These are phyloP conservation scores for Apodemus speciosus DNA, from an alignment of 2,113 vertebrate species.

Conservation along the genomic window DNA sequence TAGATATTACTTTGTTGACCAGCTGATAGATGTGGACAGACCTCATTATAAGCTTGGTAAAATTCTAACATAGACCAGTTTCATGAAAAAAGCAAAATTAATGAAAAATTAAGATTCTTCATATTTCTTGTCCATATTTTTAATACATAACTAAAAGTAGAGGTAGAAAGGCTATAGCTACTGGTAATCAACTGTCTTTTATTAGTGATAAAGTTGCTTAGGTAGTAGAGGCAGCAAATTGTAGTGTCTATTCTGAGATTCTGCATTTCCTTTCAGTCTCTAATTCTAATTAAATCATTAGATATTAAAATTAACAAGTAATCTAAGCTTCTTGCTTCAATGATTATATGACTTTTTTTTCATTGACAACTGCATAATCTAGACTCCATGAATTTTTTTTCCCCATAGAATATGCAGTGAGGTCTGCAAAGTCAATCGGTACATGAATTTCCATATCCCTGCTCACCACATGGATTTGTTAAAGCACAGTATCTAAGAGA, in stretches of 20 bases:
- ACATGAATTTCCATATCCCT: not conserved
- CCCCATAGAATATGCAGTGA: not conserved
- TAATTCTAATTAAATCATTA: not conserved
- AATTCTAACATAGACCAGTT: conserved; percentile 40
- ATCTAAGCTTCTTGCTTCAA: not conserved
- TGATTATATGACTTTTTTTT: not conserved
- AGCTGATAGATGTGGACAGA: conserved; percentile 12
- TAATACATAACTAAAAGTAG: not conserved
- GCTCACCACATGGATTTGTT: not conserved
- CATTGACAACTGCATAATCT: not conserved
- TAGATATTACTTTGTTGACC: not conserved
- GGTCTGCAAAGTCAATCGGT: not conserved
- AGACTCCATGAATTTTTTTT: not conserved
- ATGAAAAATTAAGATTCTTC: not conserved
- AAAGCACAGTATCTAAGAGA: not conserved
- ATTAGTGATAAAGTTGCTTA: not conserved
- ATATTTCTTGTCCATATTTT: not conserved
- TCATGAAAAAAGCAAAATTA: not conserved
- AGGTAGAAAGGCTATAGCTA: not conserved
- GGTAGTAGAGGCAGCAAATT: not conserved
- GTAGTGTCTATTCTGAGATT: not conserved
- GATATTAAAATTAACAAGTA: not conserved
- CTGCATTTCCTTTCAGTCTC: not conserved
- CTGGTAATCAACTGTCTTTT: not conserved
- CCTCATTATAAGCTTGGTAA: not conserved